Percentiles rank a stretch among this genome's conserved stretches.
These are phyloP conservation scores for Acanthiza pusilla DNA, from an alignment of 2,797 vertebrate species.

Conservation along the genomic window DNA sequence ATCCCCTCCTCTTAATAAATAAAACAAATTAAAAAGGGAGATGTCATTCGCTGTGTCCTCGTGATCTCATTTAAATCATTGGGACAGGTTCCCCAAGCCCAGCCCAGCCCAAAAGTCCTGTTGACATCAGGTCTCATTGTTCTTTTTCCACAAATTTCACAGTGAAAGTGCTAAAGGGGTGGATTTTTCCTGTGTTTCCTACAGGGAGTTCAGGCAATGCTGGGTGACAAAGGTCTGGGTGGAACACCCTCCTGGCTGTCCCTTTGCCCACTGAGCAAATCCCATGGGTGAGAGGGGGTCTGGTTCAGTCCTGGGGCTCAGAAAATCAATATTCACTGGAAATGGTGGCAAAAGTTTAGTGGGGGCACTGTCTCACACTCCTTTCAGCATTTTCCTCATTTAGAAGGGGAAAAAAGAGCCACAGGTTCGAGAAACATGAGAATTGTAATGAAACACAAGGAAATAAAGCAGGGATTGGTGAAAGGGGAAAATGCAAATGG, in stretches of 20 bases:
- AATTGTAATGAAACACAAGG: neutral
- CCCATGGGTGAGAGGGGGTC: neutral
- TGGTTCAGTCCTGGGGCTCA: neutral
- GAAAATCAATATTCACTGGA: neutral
- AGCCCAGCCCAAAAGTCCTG: neutral
- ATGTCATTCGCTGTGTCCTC: neutral
- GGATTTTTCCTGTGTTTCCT: neutral
- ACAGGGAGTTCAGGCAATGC: neutral
- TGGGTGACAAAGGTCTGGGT: neutral
- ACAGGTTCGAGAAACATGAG: neutral
- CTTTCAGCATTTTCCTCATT: neutral
- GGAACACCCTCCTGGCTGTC: neutral
- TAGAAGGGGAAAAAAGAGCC: neutral
- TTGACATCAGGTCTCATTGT: fast-evolving
- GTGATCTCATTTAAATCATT: fast-evolving
- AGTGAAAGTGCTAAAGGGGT: neutral
- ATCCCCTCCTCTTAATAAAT: neutral
- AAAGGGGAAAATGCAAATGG: neutral
- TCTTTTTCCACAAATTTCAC: neutral
- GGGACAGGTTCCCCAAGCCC: neutral
- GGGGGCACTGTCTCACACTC: too few species aligned
- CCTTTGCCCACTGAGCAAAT: neutral
- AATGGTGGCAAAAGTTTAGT: neutral
- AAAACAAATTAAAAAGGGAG: neutral
- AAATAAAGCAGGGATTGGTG: neutral